Evolutionary conservation across 2,113 vertebrate species (phyloP), one percentile per base, ranked within the genome.

Genomic region (Ploceus nigricollis): DNA sequence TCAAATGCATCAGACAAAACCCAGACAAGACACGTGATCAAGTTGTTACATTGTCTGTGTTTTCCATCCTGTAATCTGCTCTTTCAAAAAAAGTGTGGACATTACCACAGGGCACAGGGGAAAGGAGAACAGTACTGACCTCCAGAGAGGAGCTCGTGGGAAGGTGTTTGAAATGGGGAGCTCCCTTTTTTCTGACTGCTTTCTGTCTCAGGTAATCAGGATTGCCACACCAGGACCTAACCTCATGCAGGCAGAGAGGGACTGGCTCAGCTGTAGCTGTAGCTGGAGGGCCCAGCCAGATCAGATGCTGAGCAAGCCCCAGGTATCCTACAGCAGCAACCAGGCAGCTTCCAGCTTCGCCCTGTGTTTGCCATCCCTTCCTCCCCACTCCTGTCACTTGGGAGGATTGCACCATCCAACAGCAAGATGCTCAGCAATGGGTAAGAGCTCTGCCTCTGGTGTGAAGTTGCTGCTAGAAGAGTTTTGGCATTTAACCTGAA

Each of bases 21-120:
- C 22, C n/a, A 78, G 57, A 23, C 11, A 23, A 61, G 58, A 13
- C 10, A 21, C 0, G 2, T 31, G 25, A 35, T 65, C 86, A 50
- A 53, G 23, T 37, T 0, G 0, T 70, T 75, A 39, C 3, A 5
- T 44, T 22, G 7, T 24, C 39, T 56, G 14, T 35, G 10, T 53
- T 68, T 35, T 50, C 40, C 37, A 24, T 64, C 39, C 37, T 64
- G 11, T 10, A 54, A 33, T 33, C 45, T 33, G 27, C 31, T 73
- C n/a, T 71, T 79, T 48, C 53, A 22, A 71, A 94, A 66, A 66
- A 72, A 82, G 15, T 1, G 2, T 22, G 12, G 25, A 40, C 33
- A 61, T 82, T 79, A 35, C 58, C 39, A 27, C 25, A 64, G 15
- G 9, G 25, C 42, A 51, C 28, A 77, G 16, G 11, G 17, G 56